phyloP scores from a whole-genome alignment of 2,888 invertebrate species.

The Helicoverpa assulta region DNA sequence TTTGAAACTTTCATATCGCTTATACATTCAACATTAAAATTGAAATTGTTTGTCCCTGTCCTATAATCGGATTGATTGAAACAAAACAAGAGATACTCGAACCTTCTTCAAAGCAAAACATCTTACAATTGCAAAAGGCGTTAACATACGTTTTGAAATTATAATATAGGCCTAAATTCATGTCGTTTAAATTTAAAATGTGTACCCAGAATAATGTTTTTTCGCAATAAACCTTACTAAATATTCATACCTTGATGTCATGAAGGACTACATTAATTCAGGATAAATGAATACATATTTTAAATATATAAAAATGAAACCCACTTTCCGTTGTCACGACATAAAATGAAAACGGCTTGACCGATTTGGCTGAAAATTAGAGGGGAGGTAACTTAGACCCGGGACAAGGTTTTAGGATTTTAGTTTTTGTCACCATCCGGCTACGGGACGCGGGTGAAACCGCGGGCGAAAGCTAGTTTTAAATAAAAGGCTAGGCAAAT shows the following conservation, averaged over 20 bases:
- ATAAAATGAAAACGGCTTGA: no score
- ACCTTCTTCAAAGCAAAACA: background rate
- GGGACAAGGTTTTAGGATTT: no score
- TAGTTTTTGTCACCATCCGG: no score
- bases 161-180: background rate
- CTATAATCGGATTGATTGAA: background rate
- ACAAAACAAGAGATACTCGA: background rate
- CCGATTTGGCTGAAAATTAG: no score
- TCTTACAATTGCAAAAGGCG: background rate
- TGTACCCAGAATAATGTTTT: background rate
- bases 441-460: no score
- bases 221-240: background rate
- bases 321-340: no score
- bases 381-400: no score
- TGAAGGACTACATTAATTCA: conserved; percentile 1
- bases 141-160: conserved; percentile 9
- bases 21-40: conserved; percentile 22
- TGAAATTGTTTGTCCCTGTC: background rate
- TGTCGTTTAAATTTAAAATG: conserved; percentile 10
- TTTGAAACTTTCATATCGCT: background rate
- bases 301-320: no score
- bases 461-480: no score
- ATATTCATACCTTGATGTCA: background rate
- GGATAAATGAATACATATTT: background rate
- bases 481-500: no score